phyloP scores from a whole-genome alignment of 2,797 vertebrate species.

The Megaceryle alcyon region DNA sequence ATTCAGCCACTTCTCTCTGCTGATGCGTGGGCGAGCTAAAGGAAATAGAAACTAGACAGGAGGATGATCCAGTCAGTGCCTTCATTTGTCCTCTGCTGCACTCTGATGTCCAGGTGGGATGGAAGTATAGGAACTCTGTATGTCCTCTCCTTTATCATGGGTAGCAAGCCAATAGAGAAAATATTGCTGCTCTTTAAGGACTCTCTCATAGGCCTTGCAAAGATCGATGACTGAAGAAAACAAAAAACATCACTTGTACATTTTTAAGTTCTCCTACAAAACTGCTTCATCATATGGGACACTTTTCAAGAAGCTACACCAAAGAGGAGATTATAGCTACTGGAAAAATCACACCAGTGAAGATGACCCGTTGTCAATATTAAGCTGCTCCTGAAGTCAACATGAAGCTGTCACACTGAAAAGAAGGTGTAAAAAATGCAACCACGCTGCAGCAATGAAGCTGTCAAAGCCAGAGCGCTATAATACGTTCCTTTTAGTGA shows the following conservation, averaged over 20 bases:
- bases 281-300: rapidly evolving
- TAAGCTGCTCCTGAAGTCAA: background rate
- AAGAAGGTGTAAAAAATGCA: background rate
- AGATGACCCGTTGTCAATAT: background rate
- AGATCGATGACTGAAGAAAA: background rate
- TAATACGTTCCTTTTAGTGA: background rate
- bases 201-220: background rate
- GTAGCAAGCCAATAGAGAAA: background rate
- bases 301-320: background rate
- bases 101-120: background rate
- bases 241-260: background rate
- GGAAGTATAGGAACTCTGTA: background rate
- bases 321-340: background rate
- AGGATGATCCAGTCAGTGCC: background rate
- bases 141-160: background rate
- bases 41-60: background rate
- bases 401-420: background rate
- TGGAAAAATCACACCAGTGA: background rate
- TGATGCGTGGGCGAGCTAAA: background rate
- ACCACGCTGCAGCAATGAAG: background rate
- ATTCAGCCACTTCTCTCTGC: background rate
- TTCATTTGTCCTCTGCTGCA: background rate
- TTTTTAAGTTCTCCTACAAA: background rate
- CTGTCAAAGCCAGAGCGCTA: background rate
- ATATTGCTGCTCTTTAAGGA: background rate